Base-by-base conservation (phyloP, 1,140 invertebrate species). In the Lepidurus couesii region DNA sequence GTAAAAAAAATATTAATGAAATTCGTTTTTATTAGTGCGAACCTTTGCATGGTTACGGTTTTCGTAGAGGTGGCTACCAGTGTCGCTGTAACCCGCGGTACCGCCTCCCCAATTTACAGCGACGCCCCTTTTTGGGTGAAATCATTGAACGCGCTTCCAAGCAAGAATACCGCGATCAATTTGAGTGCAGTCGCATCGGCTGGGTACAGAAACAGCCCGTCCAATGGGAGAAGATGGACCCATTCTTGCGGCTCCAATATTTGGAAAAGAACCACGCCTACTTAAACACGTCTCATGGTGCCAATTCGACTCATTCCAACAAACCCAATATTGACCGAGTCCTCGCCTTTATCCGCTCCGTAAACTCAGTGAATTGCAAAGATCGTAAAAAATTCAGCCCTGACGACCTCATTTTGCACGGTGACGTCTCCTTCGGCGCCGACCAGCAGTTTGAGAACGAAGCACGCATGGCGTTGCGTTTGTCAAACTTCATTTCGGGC, bases 1-100 rank as follows among this genome's bases (percentile, higher is more conserved):
- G 4, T 4, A 4, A 24, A 34, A 34, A 34, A 34, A 34, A 4
- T 4, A 34, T 34, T 2, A 34, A 34, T 34, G 26, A 34, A 1
- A 4, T 34, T 4, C 34, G 34, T 44, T 21, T 73, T 81, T 87
- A 86, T 74, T 83, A 96, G 92, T 99, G 97, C 87, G 97, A 99
- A 87, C 97, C 97, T 0, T 85, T 98, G 34, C 92, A 97, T 84
- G 97, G 97, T 6, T 98, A 93, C 91, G 97, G 97, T 44, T 97
- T 97, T 83, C 87, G 95, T 80, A 89, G 97, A 83, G 97, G 97
- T 78, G 97, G 95, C 34, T 99, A 99, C 86, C 95, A 98, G 84
- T 98, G 95, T 85, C 88, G 95, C 81, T 98, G 97, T 87, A 89
- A 90, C 82, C 96, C 97, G 7, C 94, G 96, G 5, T 95, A 88